A percentile compares a stretch with the other conserved stretches of the same genome.
These are phyloP conservation scores for Ptychodera flava DNA, from an alignment of 35 echinoderm and acorn worm species.

Conservation along the genomic window DNA sequence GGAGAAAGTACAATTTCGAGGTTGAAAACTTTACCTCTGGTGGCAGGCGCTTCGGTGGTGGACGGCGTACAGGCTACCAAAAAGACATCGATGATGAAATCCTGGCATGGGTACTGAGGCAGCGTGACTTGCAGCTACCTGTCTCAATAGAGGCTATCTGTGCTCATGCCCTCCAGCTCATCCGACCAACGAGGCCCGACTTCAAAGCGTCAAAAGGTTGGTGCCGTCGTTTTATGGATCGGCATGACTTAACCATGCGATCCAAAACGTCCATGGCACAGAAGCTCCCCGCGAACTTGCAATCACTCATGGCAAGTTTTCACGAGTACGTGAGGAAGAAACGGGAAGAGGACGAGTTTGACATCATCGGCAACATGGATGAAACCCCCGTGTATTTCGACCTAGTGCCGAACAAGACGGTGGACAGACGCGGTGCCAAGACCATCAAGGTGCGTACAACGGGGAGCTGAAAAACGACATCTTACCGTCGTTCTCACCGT, in stretches of 20 bases:
- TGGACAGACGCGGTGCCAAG: not conserved
- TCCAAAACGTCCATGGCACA: not conserved
- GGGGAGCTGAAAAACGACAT: slow-evolving; percentile 6
- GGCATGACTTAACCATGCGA: not conserved
- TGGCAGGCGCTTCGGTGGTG: too few species aligned
- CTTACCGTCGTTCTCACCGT: slow-evolving; percentile 13
- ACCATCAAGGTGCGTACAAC: slow-evolving; percentile 6
- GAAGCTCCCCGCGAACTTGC: not conserved
- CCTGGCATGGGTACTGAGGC: too few species aligned
- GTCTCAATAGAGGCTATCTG: too few species aligned
- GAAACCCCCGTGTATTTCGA: slow-evolving; percentile 4
- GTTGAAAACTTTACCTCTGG: too few species aligned
- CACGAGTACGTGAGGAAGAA: not conserved
- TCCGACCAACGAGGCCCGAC: too few species aligned
- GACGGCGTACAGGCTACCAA: too few species aligned
- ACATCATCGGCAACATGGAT: slow-evolving; percentile 11
- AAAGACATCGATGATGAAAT: too few species aligned
- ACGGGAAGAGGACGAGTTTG: not conserved
- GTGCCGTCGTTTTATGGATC: not conserved
- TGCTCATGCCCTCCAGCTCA: too few species aligned
- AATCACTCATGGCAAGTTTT: not conserved
- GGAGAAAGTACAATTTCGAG: too few species aligned
- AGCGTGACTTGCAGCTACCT: too few species aligned
- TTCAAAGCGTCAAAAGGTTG: not conserved
- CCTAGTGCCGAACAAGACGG: not conserved